A percentile compares a stretch with the other conserved stretches of the same genome.
These are phyloP conservation scores for Elegia similella DNA, from an alignment of 2,888 invertebrate species.

Conservation along the genomic window DNA sequence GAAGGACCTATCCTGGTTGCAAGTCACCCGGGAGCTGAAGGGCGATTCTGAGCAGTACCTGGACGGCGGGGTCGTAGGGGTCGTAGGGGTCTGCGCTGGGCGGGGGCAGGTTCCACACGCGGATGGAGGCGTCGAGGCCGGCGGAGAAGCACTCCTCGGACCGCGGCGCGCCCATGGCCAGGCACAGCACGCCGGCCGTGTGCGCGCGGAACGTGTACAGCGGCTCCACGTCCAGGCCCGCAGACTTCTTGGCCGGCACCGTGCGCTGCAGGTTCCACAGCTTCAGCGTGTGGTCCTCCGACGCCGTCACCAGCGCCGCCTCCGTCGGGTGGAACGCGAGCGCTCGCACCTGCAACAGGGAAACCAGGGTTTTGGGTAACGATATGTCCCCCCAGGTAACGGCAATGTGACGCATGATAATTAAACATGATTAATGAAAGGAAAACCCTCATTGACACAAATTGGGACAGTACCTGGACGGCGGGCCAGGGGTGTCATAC, in stretches of 20 bases:
- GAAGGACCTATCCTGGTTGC: no score
- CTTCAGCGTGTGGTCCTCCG: slow-evolving; percentile 99
- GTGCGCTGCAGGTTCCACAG: slow-evolving; percentile 99
- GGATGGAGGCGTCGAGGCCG: slow-evolving; percentile 95
- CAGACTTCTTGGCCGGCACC: slow-evolving; percentile 97
- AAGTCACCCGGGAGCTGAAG: no score
- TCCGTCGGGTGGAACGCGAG: slow-evolving; percentile 97
- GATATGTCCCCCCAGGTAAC: no score
- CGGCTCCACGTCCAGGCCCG: slow-evolving; percentile 98
- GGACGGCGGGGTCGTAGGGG: slow-evolving; percentile 95
- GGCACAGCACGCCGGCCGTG: slow-evolving; percentile 95
- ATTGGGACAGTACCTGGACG: no score
- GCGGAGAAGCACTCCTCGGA: slow-evolving; percentile 98
- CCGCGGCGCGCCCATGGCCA: slow-evolving; percentile 95
- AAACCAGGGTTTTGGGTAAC: no score
- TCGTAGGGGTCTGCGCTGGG: slow-evolving; percentile 98
- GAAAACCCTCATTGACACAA: no score
- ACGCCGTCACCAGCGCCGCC: slow-evolving; percentile 97
- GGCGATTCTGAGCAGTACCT: slow-evolving; percentile 63
- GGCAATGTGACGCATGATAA: no score
- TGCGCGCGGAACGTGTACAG: slow-evolving; percentile 99
- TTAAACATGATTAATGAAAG: no score
- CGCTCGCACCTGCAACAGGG: slow-evolving; percentile 87
- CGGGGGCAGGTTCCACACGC: slow-evolving; percentile 98
- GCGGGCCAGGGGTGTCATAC: no score